These are phyloP conservation scores for Coleophora flavipennella DNA, from an alignment of 2,888 invertebrate genomes.

Conservation along the genomic window DNA sequence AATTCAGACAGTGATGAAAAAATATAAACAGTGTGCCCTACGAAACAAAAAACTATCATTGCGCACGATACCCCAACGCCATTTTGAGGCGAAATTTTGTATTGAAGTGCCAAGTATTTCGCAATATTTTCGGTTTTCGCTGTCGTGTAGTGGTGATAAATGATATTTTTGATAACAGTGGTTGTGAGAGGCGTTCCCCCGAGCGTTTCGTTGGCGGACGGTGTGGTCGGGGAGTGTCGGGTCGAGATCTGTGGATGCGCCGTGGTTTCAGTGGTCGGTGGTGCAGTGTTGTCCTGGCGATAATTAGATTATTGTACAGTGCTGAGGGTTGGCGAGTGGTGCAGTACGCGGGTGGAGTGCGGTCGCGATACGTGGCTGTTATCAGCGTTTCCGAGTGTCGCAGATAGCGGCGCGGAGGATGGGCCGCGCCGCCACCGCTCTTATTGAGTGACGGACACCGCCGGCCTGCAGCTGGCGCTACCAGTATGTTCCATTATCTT, in stretches of 20 bases:
- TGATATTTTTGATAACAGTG: constrained; percentile 32
- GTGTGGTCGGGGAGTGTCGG: constrained; percentile 26
- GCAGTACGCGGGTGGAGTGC: constrained; percentile 7
- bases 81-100: constrained; percentile 75
- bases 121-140: constrained; percentile 58
- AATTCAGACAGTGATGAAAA: constrained; percentile 48
- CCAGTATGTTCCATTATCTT: constrained; percentile 40
- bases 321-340: not conserved
- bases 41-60: constrained; percentile 72
- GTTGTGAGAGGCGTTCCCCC: constrained; percentile 28
- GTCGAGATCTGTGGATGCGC: constrained; percentile 41
- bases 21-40: constrained; percentile 49
- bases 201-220: constrained; percentile 22
- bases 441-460: constrained; percentile 68
- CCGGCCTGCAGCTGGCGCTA: constrained; percentile 67
- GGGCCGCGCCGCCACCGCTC: constrained; percentile 53
- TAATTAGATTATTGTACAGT: constrained; percentile 6
- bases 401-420: constrained; percentile 68
- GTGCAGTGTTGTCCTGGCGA: constrained; percentile 23
- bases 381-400: constrained; percentile 67
- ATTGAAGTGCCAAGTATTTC: constrained; percentile 73
- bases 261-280: constrained; percentile 48
- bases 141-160: constrained; percentile 32
- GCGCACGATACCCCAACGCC: constrained; percentile 73
- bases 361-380: constrained; percentile 40